These are phyloP conservation scores for Sciurus carolinensis DNA, from an alignment of 2,797 vertebrate genomes.

Conservation along the genomic window DNA sequence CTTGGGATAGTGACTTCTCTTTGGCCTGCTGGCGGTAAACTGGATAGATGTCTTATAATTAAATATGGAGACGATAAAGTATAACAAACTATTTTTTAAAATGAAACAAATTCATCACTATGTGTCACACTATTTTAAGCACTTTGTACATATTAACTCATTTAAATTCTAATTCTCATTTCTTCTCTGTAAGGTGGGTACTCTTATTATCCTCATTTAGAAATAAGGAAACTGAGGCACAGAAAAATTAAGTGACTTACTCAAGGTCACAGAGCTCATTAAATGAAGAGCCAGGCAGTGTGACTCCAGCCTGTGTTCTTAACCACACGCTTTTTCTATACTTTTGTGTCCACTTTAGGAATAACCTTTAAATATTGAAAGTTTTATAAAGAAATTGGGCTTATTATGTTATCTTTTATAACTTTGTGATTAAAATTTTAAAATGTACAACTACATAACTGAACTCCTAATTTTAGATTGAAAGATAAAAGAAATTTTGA, in stretches of 20 bases:
- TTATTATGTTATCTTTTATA: conserved; percentile 14
- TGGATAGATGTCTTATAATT: conserved; percentile 14
- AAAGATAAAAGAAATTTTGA: not conserved
- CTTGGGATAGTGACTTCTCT: conserved; percentile 3
- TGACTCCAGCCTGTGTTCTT: not conserved
- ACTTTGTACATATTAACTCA: conserved; percentile 32
- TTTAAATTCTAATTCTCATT: conserved; percentile 39
- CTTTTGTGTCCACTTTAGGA: conserved; percentile 25
- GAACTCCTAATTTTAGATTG: conserved; percentile 29
- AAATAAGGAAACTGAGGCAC: conserved; percentile 15
- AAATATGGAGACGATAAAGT: conserved; percentile 19
- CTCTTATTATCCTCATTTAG: not conserved
- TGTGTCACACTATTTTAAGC: not conserved
- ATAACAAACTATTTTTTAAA: not conserved
- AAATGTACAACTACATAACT: conserved; percentile 13
- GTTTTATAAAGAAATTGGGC: conserved; percentile 47
- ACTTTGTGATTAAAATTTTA: not conserved
- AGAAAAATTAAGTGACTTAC: not conserved
- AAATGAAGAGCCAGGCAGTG: not conserved
- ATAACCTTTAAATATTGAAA: conserved; percentile 19
- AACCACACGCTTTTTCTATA: not conserved
- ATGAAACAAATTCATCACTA: conserved; percentile 12
- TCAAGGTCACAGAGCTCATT: not conserved
- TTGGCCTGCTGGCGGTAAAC: conserved; percentile 29
- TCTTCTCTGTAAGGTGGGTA: not conserved